Conservation (phyloP, 2,888 invertebrate species). For the Pandemis corylana region DNA sequence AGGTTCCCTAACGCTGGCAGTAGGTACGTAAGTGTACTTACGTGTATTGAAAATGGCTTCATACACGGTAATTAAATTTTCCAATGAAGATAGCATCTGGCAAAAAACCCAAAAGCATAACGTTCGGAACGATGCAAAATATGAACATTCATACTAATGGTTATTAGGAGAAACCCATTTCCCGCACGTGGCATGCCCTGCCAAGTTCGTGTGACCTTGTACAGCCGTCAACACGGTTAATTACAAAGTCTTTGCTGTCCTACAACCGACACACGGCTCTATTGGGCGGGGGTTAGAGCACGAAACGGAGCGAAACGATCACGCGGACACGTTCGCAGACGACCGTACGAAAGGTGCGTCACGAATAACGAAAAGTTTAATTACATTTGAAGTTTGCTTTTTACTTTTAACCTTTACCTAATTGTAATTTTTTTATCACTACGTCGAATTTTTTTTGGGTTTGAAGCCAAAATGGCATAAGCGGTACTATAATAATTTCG, state of each 20-base stretch:
- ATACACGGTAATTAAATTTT: background rate
- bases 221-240: slow-evolving; percentile 37
- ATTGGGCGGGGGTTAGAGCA: background rate
- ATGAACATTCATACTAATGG: slow-evolving; percentile 37
- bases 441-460: too few relatives aligned
- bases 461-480: too few relatives aligned
- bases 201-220: slow-evolving; percentile 41
- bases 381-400: slow-evolving; percentile 19
- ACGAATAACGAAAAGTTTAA: slow-evolving; percentile 34
- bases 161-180: slow-evolving; percentile 39
- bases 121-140: slow-evolving; percentile 10
- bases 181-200: slow-evolving; percentile 35
- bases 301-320: background rate
- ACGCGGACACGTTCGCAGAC: slow-evolving; percentile 4
- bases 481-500: too few relatives aligned
- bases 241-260: slow-evolving; percentile 22
- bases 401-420: background rate
- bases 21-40: background rate
- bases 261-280: slow-evolving; percentile 3
- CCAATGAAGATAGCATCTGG: background rate
- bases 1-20: background rate
- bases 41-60: background rate
- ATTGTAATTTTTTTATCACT: background rate
- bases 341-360: slow-evolving; percentile 30
- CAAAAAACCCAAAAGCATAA: background rate